Percentiles rank a stretch among this genome's conserved stretches.
phyloP scores from a whole-genome alignment of 1,140 invertebrate species.

The Nasonia longicornis region DNA sequence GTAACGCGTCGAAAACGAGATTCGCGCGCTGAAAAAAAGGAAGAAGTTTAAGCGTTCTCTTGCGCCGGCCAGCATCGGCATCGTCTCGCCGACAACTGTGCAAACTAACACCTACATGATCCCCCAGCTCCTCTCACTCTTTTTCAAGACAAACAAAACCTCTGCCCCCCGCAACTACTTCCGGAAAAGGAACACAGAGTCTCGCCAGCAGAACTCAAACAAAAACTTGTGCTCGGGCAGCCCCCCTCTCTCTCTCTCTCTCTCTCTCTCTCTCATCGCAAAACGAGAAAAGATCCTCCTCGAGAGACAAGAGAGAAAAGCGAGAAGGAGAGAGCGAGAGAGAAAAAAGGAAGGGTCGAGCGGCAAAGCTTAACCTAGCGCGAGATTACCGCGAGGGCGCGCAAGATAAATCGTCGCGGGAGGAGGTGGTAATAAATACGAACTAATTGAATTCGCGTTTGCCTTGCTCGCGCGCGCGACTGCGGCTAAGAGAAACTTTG shows the following conservation, averaged over 20 bases:
- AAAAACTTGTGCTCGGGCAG: background rate
- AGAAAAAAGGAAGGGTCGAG: background rate
- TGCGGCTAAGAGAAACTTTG: background rate
- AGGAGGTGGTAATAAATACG: constrained; percentile 56
- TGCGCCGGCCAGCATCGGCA: background rate
- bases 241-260: no score
- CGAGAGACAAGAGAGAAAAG: background rate
- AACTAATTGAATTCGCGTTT: constrained; percentile 64
- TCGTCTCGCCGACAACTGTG: background rate
- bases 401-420: constrained; percentile 56
- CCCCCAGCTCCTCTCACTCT: background rate
- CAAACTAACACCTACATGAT: constrained; percentile 14
- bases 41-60: background rate
- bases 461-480: constrained; percentile 47
- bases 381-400: constrained; percentile 51
- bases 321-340: background rate
- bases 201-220: constrained; percentile 13
- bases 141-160: constrained; percentile 6
- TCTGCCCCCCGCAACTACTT: background rate
- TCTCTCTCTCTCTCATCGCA: background rate
- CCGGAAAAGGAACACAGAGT: constrained; percentile 24
- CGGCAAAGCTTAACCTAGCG: constrained; percentile 48
- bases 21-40: background rate
- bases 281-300: background rate
- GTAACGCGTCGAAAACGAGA: background rate